Evolutionary conservation across 2,888 invertebrate genomes (phyloP).

Genomic region (Celastrina argiolus): DNA sequence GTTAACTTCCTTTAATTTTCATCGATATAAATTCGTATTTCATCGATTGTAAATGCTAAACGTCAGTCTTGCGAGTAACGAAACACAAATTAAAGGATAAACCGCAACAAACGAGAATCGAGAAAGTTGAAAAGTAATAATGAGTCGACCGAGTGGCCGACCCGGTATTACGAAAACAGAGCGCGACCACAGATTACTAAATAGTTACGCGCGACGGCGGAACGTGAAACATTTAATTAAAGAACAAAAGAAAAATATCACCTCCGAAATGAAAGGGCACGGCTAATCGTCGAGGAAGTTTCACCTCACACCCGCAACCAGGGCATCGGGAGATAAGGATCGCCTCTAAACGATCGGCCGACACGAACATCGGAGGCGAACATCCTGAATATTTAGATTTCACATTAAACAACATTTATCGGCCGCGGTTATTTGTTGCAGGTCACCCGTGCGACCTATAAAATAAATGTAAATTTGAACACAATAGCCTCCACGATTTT

Average conservation of each 20-base stretch:
- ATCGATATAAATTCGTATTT: background rate
- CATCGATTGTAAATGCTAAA: background rate
- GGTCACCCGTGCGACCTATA: background rate
- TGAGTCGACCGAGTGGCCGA: background rate
- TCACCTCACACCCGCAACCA: constrained; percentile 58
- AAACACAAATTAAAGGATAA: constrained; percentile 8
- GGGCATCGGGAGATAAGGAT: constrained; percentile 66
- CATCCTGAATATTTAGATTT: constrained; percentile 42
- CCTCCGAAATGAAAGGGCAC: constrained; percentile 34
- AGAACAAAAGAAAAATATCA: constrained; percentile 25
- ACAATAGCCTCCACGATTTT: background rate
- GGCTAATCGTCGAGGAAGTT: constrained; percentile 48
- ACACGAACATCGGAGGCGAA: constrained; percentile 61
- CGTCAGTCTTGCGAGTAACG: background rate
- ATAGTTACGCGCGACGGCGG: too few relatives aligned
- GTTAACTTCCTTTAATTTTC: background rate
- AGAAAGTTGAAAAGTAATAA: constrained; percentile 8
- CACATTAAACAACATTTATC: constrained; percentile 21
- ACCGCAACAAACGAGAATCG: background rate
- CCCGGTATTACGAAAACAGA: background rate
- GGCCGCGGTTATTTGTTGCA: background rate
- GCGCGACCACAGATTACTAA: too few relatives aligned
- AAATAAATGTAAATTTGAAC: background rate
- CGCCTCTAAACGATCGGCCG: constrained; percentile 59
- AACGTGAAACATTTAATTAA: constrained; percentile 21